These are phyloP conservation scores for Pampus argenteus DNA, from an alignment of 2,797 vertebrate species.

Conservation along the genomic window DNA sequence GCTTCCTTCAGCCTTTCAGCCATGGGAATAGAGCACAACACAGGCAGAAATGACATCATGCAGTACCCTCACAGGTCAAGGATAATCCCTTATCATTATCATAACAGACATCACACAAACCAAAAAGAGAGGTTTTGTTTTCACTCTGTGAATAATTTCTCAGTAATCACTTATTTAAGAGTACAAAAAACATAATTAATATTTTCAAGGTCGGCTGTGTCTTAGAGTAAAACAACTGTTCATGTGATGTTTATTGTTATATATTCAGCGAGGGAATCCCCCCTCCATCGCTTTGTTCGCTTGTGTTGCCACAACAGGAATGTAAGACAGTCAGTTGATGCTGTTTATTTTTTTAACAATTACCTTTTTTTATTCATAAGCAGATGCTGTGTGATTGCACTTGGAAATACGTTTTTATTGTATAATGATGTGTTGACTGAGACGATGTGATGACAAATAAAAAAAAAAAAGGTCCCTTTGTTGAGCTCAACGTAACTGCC, in stretches of 20 bases:
- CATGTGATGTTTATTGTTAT: constrained; percentile 29
- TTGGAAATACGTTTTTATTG: constrained; percentile 38
- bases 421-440: constrained; percentile 35
- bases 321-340: constrained; percentile 7
- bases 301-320: constrained; percentile 39
- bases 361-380: constrained; percentile 11
- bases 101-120: constrained; percentile 32
- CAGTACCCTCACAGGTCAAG: constrained; percentile 38
- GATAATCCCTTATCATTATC: constrained; percentile 36
- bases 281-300: constrained; percentile 33
- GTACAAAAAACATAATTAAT: not conserved
- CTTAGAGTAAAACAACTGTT: constrained; percentile 7
- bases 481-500: constrained; percentile 16
- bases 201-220: not conserved
- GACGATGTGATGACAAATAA: constrained; percentile 29
- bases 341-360: constrained; percentile 35
- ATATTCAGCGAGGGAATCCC: constrained; percentile 37
- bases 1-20: constrained; percentile 62
- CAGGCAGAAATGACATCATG: constrained; percentile 62
- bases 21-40: constrained; percentile 66
- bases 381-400: constrained; percentile 39
- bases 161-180: not conserved
- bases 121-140: constrained; percentile 11
- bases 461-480: constrained; percentile 20
- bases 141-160: constrained; percentile 9